Percentiles rank a stretch among this genome's conserved stretches.
These are phyloP conservation scores for Pseudoatta argentina DNA, from an alignment of 1,140 invertebrate genomes.

Conservation along the genomic window DNA sequence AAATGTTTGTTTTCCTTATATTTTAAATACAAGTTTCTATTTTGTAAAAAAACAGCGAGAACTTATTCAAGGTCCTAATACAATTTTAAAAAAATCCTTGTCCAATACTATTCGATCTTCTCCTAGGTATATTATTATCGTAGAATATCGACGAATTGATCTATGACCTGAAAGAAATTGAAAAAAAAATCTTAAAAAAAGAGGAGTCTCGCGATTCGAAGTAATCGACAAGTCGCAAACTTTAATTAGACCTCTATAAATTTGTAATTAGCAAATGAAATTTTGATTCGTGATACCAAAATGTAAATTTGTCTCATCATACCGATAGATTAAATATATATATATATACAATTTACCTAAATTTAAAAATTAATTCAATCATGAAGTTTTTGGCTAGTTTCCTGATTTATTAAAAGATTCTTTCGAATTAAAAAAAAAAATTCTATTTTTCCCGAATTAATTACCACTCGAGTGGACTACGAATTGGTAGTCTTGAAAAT, in stretches of 20 bases:
- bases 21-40: no score
- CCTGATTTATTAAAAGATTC: background rate
- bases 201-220: background rate
- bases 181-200: background rate
- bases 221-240: background rate
- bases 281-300: background rate
- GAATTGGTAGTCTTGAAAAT: background rate
- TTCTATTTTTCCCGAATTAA: background rate
- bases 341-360: background rate
- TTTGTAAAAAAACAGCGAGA: no score
- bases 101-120: no score
- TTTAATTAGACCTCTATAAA: background rate
- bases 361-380: background rate
- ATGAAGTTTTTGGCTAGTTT: background rate
- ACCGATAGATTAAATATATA: background rate
- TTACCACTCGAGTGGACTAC: no score
- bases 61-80: no score
- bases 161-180: background rate
- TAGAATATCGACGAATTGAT: slow-evolving; percentile 7
- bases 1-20: no score
- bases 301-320: background rate
- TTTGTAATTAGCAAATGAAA: background rate
- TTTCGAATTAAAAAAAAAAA: background rate
- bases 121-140: background rate
- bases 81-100: no score